Conservation (phyloP, 1,140 invertebrate species). For the Zaprionus ghesquierei region DNA sequence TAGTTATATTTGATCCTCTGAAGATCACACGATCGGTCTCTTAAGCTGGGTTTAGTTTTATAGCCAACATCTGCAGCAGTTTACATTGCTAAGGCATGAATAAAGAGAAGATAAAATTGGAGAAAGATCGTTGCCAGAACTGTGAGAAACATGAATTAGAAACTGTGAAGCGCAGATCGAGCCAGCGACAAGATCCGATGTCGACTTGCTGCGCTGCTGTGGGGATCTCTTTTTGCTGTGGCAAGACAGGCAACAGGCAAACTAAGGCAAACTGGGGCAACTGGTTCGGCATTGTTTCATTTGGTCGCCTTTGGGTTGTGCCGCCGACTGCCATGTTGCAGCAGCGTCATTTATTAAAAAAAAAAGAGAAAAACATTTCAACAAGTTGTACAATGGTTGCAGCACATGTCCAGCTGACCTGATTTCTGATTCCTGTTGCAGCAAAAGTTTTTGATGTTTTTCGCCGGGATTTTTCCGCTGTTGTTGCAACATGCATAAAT, state of each 20-base stretch:
- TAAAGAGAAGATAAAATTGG: constrained; percentile 4
- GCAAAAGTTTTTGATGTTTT: constrained; percentile 29
- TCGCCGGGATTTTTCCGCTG: constrained; percentile 18
- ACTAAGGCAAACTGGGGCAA: constrained; percentile 13
- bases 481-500: constrained; percentile 19
- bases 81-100: too few relatives aligned
- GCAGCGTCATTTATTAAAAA: constrained; percentile 45
- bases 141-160: constrained; percentile 22
- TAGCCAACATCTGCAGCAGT: neutral
- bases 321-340: constrained; percentile 31
- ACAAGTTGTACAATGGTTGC: constrained; percentile 67
- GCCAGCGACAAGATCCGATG: constrained; percentile 8
- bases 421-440: constrained; percentile 47
- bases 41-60: neutral
- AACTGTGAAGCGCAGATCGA: constrained; percentile 3
- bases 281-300: constrained; percentile 69
- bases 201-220: neutral
- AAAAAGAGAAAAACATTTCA: constrained; percentile 44
- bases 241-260: neutral
- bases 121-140: neutral
- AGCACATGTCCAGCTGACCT: constrained; percentile 71
- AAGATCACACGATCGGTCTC: neutral
- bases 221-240: constrained; percentile 1
- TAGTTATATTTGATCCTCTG: too few relatives aligned
- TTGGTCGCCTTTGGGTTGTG: constrained; percentile 53